phyloP scores from a whole-genome alignment of 2,888 invertebrate genomes.

The Metellina segmentata region DNA sequence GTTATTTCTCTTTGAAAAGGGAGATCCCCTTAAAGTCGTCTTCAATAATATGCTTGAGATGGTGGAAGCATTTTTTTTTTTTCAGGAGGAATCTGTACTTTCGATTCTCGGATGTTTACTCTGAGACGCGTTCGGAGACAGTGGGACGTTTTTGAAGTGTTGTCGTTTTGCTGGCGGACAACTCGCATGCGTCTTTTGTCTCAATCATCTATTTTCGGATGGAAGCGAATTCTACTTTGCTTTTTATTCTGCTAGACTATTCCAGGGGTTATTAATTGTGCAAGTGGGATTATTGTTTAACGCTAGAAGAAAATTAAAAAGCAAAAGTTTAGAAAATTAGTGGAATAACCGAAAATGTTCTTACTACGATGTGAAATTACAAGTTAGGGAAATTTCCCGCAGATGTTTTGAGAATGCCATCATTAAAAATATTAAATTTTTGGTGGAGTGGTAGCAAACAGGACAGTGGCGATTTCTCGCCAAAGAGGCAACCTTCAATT shows the following conservation, averaged over 20 bases:
- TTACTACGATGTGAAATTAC: too few species aligned
- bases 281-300: too few species aligned
- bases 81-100: neutral
- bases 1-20: neutral
- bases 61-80: neutral
- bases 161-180: neutral
- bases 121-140: neutral
- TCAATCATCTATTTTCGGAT: neutral
- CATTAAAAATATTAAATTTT: too few species aligned
- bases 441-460: too few species aligned
- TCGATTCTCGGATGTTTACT: neutral
- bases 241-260: neutral
- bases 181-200: neutral
- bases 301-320: too few species aligned
- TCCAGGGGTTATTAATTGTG: too few species aligned
- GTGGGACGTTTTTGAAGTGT: neutral
- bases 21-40: neutral
- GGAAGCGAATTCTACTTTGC: neutral
- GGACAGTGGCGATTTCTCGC: too few species aligned
- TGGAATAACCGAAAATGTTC: too few species aligned
- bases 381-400: too few species aligned
- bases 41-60: neutral
- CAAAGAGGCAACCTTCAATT: too few species aligned
- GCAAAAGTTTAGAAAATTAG: too few species aligned
- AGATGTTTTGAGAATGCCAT: too few species aligned